phyloP scores from a whole-genome alignment of 35 echinoderm and acorn worm genomes.

The Diadema setosum region DNA sequence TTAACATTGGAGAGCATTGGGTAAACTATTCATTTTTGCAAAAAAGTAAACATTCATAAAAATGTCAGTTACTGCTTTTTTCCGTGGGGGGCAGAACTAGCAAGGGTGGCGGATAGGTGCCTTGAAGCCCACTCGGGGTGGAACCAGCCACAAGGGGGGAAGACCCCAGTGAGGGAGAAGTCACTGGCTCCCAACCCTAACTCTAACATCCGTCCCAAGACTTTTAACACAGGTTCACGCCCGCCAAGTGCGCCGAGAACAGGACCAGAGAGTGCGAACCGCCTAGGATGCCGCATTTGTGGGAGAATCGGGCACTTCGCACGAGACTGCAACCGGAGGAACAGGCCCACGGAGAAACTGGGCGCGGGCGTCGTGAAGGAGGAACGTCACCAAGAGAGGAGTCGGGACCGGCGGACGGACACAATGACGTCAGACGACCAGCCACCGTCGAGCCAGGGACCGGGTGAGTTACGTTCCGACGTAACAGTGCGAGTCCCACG shows the following conservation, averaged over 20 bases:
- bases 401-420: neutral
- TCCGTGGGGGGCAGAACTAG: too few relatives aligned
- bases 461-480: neutral
- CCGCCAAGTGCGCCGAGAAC: neutral
- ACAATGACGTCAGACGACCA: neutral
- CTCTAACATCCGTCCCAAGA: neutral
- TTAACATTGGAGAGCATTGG: too few relatives aligned
- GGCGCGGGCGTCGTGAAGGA: neutral
- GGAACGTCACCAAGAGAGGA: neutral
- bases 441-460: neutral
- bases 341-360: neutral
- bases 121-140: conserved; percentile 31
- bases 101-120: conserved; percentile 29
- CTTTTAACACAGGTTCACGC: neutral
- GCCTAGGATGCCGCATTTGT: neutral
- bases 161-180: neutral
- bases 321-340: neutral
- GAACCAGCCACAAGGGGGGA: neutral
- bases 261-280: neutral
- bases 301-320: conserved; percentile 7
- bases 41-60: too few relatives aligned
- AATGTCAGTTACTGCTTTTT: too few relatives aligned
- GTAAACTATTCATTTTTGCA: too few relatives aligned
- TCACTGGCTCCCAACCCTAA: neutral
- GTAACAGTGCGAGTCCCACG: neutral